These are phyloP conservation scores for Plusia festucae DNA, from an alignment of 2,888 invertebrate genomes.

Conservation along the genomic window DNA sequence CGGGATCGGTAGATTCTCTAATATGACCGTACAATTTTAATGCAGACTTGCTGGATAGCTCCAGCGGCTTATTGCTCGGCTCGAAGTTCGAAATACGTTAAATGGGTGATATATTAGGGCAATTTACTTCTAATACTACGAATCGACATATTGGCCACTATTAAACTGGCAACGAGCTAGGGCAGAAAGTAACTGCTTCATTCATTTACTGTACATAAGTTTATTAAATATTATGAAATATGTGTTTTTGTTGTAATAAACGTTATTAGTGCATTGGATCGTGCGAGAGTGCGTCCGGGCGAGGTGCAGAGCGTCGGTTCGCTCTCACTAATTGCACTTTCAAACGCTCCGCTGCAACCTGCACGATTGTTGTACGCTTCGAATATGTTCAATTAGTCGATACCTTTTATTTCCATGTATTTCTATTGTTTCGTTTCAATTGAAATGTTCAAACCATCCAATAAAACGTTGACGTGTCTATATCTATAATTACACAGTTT, in stretches of 20 bases:
- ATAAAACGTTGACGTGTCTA: constrained; percentile 5
- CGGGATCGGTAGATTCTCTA: constrained; percentile 10
- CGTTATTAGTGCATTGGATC: constrained; percentile 21
- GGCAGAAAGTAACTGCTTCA: background rate
- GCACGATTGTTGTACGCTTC: constrained; percentile 43
- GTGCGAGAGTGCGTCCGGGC: constrained; percentile 2
- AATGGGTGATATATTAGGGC: constrained; percentile 4
- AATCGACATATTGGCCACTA: constrained; percentile 7
- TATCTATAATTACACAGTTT: constrained; percentile 1
- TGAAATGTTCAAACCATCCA: constrained; percentile 5
- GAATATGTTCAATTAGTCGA: constrained; percentile 46
- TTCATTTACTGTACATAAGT: background rate
- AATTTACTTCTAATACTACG: constrained; percentile 7
- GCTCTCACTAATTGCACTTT: constrained; percentile 53
- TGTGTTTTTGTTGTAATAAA: constrained; percentile 11
- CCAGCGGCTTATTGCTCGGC: constrained; percentile 3
- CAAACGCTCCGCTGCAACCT: constrained; percentile 39
- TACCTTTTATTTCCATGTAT: constrained; percentile 37
- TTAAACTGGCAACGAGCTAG: background rate
- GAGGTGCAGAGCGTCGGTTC: constrained; percentile 5
- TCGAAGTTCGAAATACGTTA: background rate
- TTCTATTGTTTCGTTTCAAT: constrained; percentile 22
- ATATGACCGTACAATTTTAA: constrained; percentile 33
- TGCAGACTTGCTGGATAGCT: constrained; percentile 20
- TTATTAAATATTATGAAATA: constrained; percentile 2